These are phyloP conservation scores for Nyctibius grandis DNA, from an alignment of 2,797 vertebrate species.

Conservation along the genomic window DNA sequence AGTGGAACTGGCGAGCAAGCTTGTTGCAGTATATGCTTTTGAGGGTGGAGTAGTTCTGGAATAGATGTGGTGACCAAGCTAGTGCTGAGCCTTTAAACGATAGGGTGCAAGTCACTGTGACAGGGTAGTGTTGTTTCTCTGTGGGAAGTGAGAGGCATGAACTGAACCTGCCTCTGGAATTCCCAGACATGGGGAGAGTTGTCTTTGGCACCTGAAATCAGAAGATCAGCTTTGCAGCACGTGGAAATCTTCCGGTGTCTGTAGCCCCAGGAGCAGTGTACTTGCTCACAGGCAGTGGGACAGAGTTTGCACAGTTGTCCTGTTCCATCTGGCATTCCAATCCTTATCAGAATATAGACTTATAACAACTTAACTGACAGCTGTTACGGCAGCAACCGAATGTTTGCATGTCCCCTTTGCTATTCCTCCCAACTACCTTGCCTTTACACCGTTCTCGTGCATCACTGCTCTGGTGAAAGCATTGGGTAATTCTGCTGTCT, in stretches of 20 bases:
- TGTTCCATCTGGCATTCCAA: not conserved
- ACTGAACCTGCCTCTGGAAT: not conserved
- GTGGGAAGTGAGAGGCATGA: not conserved
- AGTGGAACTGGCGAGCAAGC: not conserved
- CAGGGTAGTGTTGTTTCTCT: not conserved
- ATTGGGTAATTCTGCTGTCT: not conserved
- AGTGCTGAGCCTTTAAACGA: not conserved
- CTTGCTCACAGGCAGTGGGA: not conserved
- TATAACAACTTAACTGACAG: not conserved
- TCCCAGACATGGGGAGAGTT: not conserved
- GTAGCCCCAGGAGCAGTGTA: rapidly evolving
- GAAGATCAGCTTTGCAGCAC: not conserved
- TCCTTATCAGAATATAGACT: too few relatives aligned
- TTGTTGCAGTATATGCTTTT: not conserved
- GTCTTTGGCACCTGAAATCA: not conserved
- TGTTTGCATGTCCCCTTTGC: not conserved
- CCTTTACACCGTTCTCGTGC: rapidly evolving
- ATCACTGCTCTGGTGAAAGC: not conserved
- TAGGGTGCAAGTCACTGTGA: too few relatives aligned
- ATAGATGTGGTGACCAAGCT: not conserved
- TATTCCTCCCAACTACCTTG: not conserved
- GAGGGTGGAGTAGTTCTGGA: not conserved
- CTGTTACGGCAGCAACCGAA: not conserved
- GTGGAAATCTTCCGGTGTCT: not conserved
- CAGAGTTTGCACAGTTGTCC: not conserved